Evolutionary conservation across 2,888 invertebrate genomes (phyloP), one percentile per base, ranked within the genome.

Genomic region (Hyposoter dolosus): DNA sequence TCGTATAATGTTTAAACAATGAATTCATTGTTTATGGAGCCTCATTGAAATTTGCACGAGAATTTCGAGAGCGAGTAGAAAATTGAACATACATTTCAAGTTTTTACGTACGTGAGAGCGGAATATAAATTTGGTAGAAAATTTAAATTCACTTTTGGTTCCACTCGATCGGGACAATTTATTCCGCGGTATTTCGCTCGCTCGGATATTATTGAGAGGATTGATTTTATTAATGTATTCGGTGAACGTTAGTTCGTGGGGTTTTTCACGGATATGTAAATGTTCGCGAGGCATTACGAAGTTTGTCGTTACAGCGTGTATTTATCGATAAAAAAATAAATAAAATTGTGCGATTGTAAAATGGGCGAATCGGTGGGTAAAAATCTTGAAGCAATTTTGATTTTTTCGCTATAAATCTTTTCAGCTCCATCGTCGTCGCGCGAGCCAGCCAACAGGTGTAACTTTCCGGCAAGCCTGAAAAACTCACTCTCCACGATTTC

Each of bases 101-200:
- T 76, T 72, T 56, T 65, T 77, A 66, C 50, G n/a, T 74, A 77
- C 40, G 50, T 1, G 35, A 50, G 35, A 43, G 43, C 17, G 43
- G 23, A 43, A 74, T 56, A 35, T 15, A 56, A 6, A 28, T 82
- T 69, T 68, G 32, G 60, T 74, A 50, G 53, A 47, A 74, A 79
- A 85, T 85, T 85, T 82, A 45, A 82, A 85, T 82, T 82, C 68
- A 45, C 68, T 85, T 85, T 79, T 79, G 78, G 82, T 69, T 15
- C 77, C 50, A 56, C 75, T 78, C 69, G 47, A 45, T 63, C 74
- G 40, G 68, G 32, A 74, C 74, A 75, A 69, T 75, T 82, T 85
- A 68, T 84, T 78, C 66, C 47, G 66, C 71, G 43, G 50, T 81
- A 66, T 81, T 74, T 47, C n/a, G 50, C 76, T 78, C 56, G 63